Evolutionary conservation across 2,888 invertebrate genomes (phyloP).

Genomic region (Apeira syringaria): DNA sequence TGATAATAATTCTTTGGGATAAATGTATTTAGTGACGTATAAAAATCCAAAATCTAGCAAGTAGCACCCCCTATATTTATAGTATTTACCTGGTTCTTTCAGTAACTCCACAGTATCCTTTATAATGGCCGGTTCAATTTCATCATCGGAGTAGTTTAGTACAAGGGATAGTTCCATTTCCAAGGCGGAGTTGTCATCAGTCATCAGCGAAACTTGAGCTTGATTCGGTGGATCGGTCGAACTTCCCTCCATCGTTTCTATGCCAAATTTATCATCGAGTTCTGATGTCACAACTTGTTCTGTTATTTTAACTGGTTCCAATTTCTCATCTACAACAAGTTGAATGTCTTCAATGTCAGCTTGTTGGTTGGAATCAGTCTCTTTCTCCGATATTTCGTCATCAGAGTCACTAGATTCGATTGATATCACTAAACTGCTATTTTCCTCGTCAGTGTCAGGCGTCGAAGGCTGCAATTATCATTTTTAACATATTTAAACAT

Average conservation of each 20-base stretch:
- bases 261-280: conserved; percentile 1
- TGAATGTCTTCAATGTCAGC: not conserved
- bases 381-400: conserved; percentile 26
- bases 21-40: no score
- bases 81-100: conserved; percentile 27
- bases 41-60: no score
- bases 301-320: not conserved
- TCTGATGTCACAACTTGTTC: not conserved
- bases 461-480: conserved; percentile 40
- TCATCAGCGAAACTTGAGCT: conserved; percentile 60
- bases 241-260: not conserved
- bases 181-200: conserved; percentile 64
- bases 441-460: conserved; percentile 40
- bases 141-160: conserved; percentile 60
- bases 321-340: conserved; percentile 13
- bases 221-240: conserved; percentile 51
- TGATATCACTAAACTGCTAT: conserved; percentile 52
- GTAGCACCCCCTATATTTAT: no score
- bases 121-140: conserved; percentile 24
- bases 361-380: conserved; percentile 14
- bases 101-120: conserved; percentile 24
- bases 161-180: conserved; percentile 51
- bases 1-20: no score
- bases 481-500: no score
- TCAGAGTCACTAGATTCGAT: conserved; percentile 52